Conservation (phyloP, 1,140 invertebrate species). For the Brevipalpus yothersi region DNA sequence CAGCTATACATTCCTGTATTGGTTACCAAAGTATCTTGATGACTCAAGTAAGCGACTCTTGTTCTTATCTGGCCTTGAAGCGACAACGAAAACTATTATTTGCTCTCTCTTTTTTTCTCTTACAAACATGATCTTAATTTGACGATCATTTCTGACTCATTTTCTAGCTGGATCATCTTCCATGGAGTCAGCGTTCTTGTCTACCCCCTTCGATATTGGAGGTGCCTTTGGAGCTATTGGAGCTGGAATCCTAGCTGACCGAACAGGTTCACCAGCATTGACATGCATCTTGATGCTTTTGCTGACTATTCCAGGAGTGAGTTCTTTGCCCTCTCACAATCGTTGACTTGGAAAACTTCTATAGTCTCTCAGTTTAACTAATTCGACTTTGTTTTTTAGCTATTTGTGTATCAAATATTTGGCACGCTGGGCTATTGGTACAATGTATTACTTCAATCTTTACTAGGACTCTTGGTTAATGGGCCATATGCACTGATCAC, state of each 20-base stretch:
- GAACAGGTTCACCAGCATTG: constrained; percentile 49
- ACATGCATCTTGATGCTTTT: constrained; percentile 59
- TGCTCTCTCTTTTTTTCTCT: background rate
- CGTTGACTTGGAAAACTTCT: background rate
- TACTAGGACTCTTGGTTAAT: constrained; percentile 63
- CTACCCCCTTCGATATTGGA: constrained; percentile 70
- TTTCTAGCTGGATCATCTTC: constrained; percentile 39
- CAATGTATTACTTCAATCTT: constrained; percentile 39
- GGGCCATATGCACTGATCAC: constrained; percentile 88
- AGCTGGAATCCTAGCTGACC: constrained; percentile 62
- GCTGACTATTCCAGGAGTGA: constrained; percentile 53
- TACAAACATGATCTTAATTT: background rate
- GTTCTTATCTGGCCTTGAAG: background rate
- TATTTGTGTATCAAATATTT: constrained; percentile 48
- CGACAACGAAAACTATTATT: background rate
- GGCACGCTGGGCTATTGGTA: constrained; percentile 31
- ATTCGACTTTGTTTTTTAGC: constrained; percentile 26
- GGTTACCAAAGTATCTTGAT: constrained; percentile 74
- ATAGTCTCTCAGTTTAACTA: background rate
- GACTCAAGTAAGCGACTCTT: constrained; percentile 39
- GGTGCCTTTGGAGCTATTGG: constrained; percentile 65
- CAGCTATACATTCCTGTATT: constrained; percentile 88
- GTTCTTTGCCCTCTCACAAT: constrained; percentile 6
- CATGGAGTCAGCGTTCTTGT: constrained; percentile 49
- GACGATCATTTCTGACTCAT: constrained; percentile 3